These are phyloP conservation scores for Dicaeum eximium DNA, from an alignment of 2,113 vertebrate species.

Conservation along the genomic window DNA sequence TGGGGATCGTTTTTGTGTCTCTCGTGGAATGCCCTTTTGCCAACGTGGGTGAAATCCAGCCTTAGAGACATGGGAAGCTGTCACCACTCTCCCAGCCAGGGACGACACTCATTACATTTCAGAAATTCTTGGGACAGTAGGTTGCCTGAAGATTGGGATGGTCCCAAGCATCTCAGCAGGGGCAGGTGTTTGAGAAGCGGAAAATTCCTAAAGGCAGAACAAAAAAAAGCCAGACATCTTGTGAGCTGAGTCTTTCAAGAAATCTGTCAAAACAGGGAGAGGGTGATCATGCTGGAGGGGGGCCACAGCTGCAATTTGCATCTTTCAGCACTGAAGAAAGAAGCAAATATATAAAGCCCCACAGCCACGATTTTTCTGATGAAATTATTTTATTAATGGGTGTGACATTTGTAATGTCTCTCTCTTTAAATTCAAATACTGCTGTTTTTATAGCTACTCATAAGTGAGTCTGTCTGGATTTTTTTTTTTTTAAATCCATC, in stretches of 20 bases:
- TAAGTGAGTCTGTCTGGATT: not conserved
- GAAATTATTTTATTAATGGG: constrained; percentile 62
- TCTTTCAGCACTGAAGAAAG: not conserved
- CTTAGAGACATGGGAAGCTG: not conserved
- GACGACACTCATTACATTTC: fast-evolving
- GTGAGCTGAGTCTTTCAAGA: constrained; percentile 36
- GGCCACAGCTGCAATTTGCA: constrained; percentile 54
- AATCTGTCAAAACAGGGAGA: constrained; percentile 58
- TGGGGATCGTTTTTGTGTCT: not conserved
- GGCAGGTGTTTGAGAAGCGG: constrained; percentile 14
- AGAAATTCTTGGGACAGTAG: not conserved
- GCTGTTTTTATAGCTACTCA: constrained; percentile 37
- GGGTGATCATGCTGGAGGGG: constrained; percentile 37
- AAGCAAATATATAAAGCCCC: constrained; percentile 13
- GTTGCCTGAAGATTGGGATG: not conserved
- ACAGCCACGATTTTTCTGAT: constrained; percentile 17
- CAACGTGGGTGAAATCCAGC: not conserved
- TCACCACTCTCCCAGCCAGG: not conserved
- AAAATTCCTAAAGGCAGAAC: constrained; percentile 52
- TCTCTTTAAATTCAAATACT: constrained; percentile 43
- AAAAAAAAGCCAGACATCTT: constrained; percentile 48
- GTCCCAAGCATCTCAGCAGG: not conserved
- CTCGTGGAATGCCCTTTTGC: not conserved
- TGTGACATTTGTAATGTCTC: constrained; percentile 37
- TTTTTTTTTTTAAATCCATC: not conserved